Evolutionary conservation across 23 tunicate species (phyloP).

Genomic region (Halocynthia roretzi): DNA sequence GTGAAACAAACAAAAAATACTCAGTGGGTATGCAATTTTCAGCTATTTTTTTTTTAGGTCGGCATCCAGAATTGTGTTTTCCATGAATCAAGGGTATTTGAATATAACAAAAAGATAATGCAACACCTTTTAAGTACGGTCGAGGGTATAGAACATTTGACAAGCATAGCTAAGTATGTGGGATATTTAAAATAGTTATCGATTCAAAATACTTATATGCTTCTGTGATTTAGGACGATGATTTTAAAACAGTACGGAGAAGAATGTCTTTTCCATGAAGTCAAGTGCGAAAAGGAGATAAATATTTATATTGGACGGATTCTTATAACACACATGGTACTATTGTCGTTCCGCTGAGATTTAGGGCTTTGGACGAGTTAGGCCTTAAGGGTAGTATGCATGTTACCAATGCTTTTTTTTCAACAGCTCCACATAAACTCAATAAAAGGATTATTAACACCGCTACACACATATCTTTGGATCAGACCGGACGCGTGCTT

Average conservation of each 20-base stretch:
- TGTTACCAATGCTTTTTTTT: too few species aligned
- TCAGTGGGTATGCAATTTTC: background rate
- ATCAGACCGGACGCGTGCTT: too few species aligned
- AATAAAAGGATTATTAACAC: too few species aligned
- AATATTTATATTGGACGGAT: background rate
- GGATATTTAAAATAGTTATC: too few species aligned
- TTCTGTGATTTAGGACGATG: background rate
- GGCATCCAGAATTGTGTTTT: constrained; percentile 5
- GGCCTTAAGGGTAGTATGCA: too few species aligned
- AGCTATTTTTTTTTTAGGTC: background rate
- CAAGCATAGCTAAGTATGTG: too few species aligned
- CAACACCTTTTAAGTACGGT: constrained; percentile 1
- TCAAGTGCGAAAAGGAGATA: background rate
- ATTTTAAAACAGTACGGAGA: background rate
- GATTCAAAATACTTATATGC: too few species aligned
- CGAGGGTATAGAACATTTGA: background rate
- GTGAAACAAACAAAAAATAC: too few species aligned
- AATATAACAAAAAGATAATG: constrained; percentile 6
- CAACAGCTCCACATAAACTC: too few species aligned
- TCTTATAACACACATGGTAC: background rate
- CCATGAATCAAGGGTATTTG: background rate
- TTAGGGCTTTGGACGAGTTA: too few species aligned
- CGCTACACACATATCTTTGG: too few species aligned
- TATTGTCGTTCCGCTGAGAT: background rate
- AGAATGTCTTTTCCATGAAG: background rate